Base-by-base conservation (phyloP, 2,888 invertebrate genomes). In the Blastobasis lacticolella region DNA sequence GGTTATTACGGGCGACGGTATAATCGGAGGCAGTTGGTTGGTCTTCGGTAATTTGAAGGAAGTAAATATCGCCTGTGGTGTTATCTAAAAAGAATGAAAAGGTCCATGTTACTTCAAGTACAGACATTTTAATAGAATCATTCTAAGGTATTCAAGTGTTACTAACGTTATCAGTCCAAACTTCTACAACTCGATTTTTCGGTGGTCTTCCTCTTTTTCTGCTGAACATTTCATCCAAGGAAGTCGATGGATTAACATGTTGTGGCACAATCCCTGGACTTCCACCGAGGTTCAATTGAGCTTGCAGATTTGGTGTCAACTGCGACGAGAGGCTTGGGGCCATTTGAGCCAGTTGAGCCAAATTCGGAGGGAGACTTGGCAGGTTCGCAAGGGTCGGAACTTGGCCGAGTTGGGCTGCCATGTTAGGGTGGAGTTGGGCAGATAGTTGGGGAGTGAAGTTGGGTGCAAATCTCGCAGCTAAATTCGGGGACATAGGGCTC, bases 171-270 rank as follows among this genome's bases (percentile, higher is more conserved):
- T 94, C 94, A 61, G 94, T 94, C 92, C 95, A 96, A 57, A 96
- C 95, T 90, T 97, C 96, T 44, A 97, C 96, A 9, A 97, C 94
- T 0, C 97, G 91, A 77, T 98, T 98, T 86, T 98, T 98, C 9
- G 98, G 98, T n/a, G 98, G 98, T 56, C 98, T 90, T 46, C 98
- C 98, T 38, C 98, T 90, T 69, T 97, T 97, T 55, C 97, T 91
- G 75, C 96, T 94, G 73, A 97, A 97, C 92, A 97, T 95, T 50
- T 96, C 96, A 76, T 97, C 97, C 61, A 96, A 91, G 41, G 95
- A 94, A 56, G 93, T 94, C 5, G 92, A 91, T 38, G 88, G 82
- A 48, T 83, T 88, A 0, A 83, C 70, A 10, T 86, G 88, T 40
- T 85, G 85, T 0, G 83, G 83, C 0, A 78, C 74, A 1, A 81